A percentile compares a stretch with the other conserved stretches of the same genome.
Evolutionary conservation across 2,797 vertebrate genomes (phyloP).

Genomic region (Antrozous pallidus): DNA sequence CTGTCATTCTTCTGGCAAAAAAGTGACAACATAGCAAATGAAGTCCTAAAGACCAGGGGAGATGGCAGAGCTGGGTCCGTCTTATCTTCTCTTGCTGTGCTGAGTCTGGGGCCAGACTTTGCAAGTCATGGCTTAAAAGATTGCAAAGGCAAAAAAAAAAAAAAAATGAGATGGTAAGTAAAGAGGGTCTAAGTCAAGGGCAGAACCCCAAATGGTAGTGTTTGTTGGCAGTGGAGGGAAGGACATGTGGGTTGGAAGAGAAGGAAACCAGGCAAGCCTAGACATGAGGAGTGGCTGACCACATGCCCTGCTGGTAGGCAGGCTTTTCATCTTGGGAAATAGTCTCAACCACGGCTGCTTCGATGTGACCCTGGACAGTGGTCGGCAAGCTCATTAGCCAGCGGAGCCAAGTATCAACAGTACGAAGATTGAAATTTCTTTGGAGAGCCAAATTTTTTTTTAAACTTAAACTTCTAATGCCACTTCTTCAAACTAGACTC

Average conservation of each 20-base stretch:
- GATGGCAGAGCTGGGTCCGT: background rate
- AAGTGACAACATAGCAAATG: background rate
- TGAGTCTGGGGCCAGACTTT: background rate
- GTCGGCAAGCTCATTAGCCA: no score
- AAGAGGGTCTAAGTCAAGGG: background rate
- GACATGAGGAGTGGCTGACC: background rate
- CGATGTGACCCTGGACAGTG: background rate
- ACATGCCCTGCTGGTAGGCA: accelerated
- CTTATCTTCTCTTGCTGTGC: background rate
- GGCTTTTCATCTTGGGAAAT: background rate
- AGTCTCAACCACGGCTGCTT: background rate
- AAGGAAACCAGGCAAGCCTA: background rate
- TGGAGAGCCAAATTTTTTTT: no score
- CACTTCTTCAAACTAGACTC: no score
- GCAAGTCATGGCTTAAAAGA: background rate
- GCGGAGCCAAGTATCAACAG: no score
- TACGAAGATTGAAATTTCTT: no score
- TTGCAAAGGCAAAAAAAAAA: background rate
- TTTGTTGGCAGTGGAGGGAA: no score
- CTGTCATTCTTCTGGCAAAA: background rate
- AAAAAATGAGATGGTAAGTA: background rate
- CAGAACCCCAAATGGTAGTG: background rate
- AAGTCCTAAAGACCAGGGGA: background rate
- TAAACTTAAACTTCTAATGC: no score
- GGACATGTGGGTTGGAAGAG: background rate